Percentiles rank a stretch among this genome's conserved stretches.
These are phyloP conservation scores for Ptilorrhoa leucosticta DNA, from an alignment of 2,113 vertebrate genomes.

Conservation along the genomic window DNA sequence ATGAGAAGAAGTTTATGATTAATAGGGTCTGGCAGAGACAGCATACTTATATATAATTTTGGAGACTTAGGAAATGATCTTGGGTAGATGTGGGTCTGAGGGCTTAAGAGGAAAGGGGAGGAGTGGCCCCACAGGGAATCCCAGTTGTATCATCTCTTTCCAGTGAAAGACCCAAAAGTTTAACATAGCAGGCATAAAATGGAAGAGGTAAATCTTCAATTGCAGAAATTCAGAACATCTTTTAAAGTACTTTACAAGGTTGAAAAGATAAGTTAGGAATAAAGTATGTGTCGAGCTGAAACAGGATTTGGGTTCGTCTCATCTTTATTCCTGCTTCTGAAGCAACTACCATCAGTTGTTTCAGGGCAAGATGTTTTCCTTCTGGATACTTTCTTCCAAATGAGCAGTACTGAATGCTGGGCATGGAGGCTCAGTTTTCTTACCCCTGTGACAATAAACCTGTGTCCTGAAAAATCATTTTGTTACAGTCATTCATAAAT, in stretches of 20 bases:
- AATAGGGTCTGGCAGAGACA: slow-evolving; percentile 36
- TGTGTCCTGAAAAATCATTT: neutral
- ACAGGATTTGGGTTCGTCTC: neutral
- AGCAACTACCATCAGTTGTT: neutral
- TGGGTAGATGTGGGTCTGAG: neutral
- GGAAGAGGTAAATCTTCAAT: neutral
- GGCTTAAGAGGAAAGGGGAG: neutral
- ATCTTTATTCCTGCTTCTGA: neutral
- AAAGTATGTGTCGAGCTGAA: neutral
- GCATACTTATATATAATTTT: slow-evolving; percentile 33
- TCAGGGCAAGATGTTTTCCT: neutral
- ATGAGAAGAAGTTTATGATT: slow-evolving; percentile 44
- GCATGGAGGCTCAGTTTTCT: neutral
- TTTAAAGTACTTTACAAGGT: neutral
- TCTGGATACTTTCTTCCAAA: neutral
- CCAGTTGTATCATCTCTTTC: neutral
- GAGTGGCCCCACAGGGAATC: neutral
- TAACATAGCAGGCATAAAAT: neutral
- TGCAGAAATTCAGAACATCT: neutral
- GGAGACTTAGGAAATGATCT: slow-evolving; percentile 37
- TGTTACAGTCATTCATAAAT: neutral
- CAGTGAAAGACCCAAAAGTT: neutral
- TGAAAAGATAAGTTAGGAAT: neutral
- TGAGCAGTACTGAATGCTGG: neutral
- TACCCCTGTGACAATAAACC: neutral